Evolutionary conservation across 2,888 invertebrate species (phyloP), one percentile per base, ranked within the genome.

Genomic region (Tetheella fluctuosa): DNA sequence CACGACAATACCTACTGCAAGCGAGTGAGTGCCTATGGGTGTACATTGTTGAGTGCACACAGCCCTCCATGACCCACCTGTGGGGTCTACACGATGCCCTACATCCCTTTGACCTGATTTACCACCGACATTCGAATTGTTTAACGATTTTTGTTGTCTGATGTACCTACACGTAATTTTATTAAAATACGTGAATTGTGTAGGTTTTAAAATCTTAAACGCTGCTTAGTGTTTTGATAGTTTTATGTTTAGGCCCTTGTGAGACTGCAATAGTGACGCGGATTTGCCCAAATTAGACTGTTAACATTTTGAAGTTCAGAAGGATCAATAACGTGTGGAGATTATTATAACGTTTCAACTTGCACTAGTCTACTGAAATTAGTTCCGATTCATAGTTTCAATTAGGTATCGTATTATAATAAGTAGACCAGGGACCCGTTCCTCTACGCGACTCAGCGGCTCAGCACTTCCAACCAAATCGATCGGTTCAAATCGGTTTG

Each of bases 1-100:
- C 60, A 66, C 59, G 69, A 74, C 71, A 79, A 68, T 70, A 76
- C n/a, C n/a, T n/a, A n/a, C 66, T 77, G 76, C 74, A 80, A 63
- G 71, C 67, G 67, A 58, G 67, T 66, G 65, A 63, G 70, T 67
- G 68, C 71, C 68, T 68, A 58, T 68, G 65, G 72, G 73, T 77
- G 73, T 79, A 80, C 72, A 83, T 83, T 80, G 81, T 85, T 86
- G 82, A 83, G 80, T 86, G 84, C 83, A 85, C 86, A 85, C 79
- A 71, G 68, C 86, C 84, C 83, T 80, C 72, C 64, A 60, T 74
- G 71, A 76, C 72, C 77, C 73, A 77, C 79, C 76, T 81, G 74
- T 78, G 69, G 71, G 71, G 74, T 73, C 67, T 70, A 67, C 64
- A 65, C 58, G 61, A 66, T 81, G 78, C 68, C 80, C 81, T 76